Conservation (phyloP, 2,797 vertebrate species). For the Sphenopsis melanotis region DNA sequence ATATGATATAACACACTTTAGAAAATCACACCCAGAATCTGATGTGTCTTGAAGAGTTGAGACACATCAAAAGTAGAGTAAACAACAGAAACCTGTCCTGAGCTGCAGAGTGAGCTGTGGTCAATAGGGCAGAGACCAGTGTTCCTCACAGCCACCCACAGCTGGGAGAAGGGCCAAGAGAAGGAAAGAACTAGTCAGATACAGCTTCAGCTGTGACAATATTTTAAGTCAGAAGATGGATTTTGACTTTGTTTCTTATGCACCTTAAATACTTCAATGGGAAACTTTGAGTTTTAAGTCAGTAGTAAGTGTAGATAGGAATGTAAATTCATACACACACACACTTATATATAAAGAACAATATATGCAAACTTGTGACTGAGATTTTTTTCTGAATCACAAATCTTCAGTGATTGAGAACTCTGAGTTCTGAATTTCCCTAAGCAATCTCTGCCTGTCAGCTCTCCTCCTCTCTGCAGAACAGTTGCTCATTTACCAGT, state of each 20-base stretch:
- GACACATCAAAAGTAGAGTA: neutral
- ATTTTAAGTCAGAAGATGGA: neutral
- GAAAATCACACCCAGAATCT: neutral
- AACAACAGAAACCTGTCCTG: neutral
- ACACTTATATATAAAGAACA: neutral
- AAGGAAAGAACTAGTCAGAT: neutral
- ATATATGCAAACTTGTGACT: neutral
- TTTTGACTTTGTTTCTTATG: neutral
- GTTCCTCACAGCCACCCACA: neutral
- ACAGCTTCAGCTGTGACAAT: neutral
- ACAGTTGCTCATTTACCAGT: neutral
- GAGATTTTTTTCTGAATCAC: neutral
- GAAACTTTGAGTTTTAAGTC: neutral
- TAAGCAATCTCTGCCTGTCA: neutral
- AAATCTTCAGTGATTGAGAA: neutral
- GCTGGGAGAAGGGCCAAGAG: neutral
- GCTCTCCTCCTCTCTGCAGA: neutral
- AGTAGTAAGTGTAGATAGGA: neutral
- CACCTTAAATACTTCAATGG: neutral
- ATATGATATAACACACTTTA: neutral
- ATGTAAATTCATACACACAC: neutral
- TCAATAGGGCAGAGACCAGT: neutral
- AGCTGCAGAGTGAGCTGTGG: neutral
- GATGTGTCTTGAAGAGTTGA: neutral
- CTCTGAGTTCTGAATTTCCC: neutral